phyloP scores from a whole-genome alignment of 1,140 invertebrate species.

The Micrasema longulum region DNA sequence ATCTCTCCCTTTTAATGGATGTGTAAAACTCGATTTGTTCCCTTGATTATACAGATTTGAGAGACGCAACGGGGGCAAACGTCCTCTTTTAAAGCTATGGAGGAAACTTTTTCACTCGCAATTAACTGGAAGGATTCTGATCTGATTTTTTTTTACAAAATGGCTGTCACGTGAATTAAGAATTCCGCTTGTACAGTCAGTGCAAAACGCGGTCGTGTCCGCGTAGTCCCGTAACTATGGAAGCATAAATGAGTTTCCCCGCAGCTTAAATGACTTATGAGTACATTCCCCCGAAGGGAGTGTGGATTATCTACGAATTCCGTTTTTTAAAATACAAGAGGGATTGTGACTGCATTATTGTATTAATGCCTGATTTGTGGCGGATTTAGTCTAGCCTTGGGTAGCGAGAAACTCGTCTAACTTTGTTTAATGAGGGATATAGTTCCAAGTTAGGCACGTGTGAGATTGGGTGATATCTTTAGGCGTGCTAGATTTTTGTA shows the following conservation, averaged over 20 bases:
- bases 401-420: conserved; percentile 16
- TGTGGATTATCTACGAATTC: not conserved
- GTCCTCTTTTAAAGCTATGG: not conserved
- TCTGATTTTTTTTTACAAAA: conserved; percentile 29
- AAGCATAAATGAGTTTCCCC: conserved; percentile 23
- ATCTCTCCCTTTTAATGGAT: too few species aligned
- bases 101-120: conserved; percentile 30
- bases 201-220: conserved; percentile 1
- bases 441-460: not conserved
- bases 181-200: conserved; percentile 28
- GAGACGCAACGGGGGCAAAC: conserved; percentile 15
- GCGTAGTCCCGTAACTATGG: conserved; percentile 21
- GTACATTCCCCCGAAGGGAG: not conserved
- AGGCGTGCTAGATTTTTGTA: conserved; percentile 10
- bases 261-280: conserved; percentile 30
- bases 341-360: conserved; percentile 19
- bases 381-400: not conserved
- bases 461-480: conserved; percentile 19
- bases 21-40: too few species aligned
- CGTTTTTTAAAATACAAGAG: conserved; percentile 10
- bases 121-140: conserved; percentile 35
- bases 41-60: not conserved
- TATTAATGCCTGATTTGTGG: conserved; percentile 35
- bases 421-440: conserved; percentile 23
- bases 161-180: conserved; percentile 31